A percentile compares a stretch with the other conserved stretches of the same genome.
Evolutionary conservation across 2,797 vertebrate genomes (phyloP).

Genomic region (Esox masquinongy): DNA sequence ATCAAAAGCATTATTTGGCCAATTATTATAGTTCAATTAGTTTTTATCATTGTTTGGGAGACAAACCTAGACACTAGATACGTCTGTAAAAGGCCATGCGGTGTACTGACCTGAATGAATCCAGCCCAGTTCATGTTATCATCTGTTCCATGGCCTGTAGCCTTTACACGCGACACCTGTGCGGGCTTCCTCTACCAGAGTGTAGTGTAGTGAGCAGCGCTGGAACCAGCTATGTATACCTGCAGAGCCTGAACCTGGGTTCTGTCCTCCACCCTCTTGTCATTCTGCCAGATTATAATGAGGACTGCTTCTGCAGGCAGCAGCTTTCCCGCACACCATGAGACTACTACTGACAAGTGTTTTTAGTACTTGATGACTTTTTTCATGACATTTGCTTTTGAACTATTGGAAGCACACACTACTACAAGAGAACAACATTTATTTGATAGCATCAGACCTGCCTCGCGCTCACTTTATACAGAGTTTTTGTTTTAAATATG

Average conservation of each 20-base stretch:
- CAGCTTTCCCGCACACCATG: neutral
- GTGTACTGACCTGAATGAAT: constrained; percentile 74
- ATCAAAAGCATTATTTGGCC: neutral
- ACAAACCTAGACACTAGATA: neutral
- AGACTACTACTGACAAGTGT: too few relatives aligned
- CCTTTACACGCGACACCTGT: constrained; percentile 52
- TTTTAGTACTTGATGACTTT: too few relatives aligned
- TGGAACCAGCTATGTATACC: neutral
- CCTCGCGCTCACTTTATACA: too few relatives aligned
- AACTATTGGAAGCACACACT: too few relatives aligned
- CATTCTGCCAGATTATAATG: neutral
- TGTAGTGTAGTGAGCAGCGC: constrained; percentile 33
- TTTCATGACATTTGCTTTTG: too few relatives aligned
- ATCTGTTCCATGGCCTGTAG: constrained; percentile 64
- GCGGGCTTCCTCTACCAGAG: constrained; percentile 11
- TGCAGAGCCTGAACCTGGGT: neutral
- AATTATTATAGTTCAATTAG: neutral
- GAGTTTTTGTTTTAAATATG: too few relatives aligned
- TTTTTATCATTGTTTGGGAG: neutral
- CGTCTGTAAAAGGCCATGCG: neutral
- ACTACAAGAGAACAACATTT: too few relatives aligned
- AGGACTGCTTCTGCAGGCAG: too few relatives aligned
- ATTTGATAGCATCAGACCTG: too few relatives aligned
- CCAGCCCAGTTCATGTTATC: constrained; percentile 70
- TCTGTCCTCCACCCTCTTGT: neutral